phyloP scores from a whole-genome alignment of 2,113 vertebrate genomes.

The Physeter macrocephalus region DNA sequence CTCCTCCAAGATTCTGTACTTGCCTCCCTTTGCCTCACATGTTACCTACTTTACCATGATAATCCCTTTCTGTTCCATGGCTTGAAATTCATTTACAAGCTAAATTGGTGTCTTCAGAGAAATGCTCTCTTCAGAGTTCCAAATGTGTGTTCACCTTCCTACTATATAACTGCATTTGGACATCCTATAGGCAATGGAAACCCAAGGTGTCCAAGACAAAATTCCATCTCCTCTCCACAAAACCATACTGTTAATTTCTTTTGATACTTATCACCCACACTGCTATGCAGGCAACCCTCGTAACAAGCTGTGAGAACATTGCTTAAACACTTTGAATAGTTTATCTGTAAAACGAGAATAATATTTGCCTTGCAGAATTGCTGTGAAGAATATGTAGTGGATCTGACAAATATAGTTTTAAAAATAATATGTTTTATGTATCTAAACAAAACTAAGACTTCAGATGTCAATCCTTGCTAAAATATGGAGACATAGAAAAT shows the following conservation, averaged over 20 bases:
- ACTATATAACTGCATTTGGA: neutral
- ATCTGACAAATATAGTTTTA: neutral
- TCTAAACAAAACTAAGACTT: neutral
- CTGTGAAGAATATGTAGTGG: neutral
- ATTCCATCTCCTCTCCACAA: neutral
- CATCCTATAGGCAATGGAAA: neutral
- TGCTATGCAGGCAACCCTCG: neutral
- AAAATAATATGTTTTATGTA: neutral
- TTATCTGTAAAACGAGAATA: neutral
- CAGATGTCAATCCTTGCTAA: neutral
- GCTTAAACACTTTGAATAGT: neutral
- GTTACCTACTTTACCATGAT: neutral
- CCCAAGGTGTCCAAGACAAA: neutral
- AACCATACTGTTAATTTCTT: neutral
- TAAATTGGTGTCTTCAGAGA: neutral
- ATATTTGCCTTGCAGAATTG: neutral
- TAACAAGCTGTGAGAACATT: neutral
- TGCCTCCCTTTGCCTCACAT: neutral
- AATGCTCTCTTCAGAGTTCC: neutral
- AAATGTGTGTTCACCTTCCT: neutral
- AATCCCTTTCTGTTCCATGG: neutral
- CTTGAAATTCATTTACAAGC: neutral
- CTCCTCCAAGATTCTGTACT: neutral
- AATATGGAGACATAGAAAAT: neutral
- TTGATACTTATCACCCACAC: neutral